These are phyloP conservation scores for Desmodus rotundus DNA, from an alignment of 2,113 vertebrate species.

Conservation along the genomic window DNA sequence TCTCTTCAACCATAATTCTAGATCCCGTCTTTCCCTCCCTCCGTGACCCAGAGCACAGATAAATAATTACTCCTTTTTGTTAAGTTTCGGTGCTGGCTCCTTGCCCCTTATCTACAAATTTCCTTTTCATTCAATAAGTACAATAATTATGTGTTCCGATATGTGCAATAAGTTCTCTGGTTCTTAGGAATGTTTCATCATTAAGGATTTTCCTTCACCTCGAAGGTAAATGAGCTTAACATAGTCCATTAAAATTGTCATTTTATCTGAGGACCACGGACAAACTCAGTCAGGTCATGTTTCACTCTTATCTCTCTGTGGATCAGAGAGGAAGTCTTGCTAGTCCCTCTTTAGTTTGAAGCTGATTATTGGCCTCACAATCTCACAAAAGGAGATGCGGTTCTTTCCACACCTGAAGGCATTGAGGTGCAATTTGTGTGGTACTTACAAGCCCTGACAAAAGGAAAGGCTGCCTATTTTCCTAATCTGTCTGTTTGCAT, in stretches of 20 bases:
- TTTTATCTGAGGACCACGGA: constrained; percentile 43
- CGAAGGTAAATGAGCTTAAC: constrained; percentile 47
- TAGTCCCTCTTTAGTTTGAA: constrained; percentile 65
- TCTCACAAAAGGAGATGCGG: constrained; percentile 52
- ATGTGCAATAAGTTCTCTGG: background rate
- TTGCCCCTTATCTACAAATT: background rate
- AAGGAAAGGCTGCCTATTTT: constrained; percentile 63
- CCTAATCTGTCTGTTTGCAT: constrained; percentile 70
- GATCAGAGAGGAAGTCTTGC: constrained; percentile 79
- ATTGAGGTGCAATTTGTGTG: constrained; percentile 67
- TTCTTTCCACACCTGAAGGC: constrained; percentile 74
- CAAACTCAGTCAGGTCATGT: constrained; percentile 67
- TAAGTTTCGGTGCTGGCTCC: background rate
- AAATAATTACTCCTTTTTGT: background rate
- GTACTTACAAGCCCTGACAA: constrained; percentile 59
- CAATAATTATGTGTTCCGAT: background rate
- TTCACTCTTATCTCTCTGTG: constrained; percentile 80
- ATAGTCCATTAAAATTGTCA: constrained; percentile 63
- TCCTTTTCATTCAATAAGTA: background rate
- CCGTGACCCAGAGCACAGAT: background rate
- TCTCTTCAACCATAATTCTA: background rate
- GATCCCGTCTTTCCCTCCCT: background rate
- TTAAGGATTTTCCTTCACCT: constrained; percentile 37
- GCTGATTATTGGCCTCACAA: constrained; percentile 62
- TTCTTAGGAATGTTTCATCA: background rate